Evolutionary conservation across 2,797 vertebrate species (phyloP).

Genomic region (Enteromius thamalakanensis): DNA sequence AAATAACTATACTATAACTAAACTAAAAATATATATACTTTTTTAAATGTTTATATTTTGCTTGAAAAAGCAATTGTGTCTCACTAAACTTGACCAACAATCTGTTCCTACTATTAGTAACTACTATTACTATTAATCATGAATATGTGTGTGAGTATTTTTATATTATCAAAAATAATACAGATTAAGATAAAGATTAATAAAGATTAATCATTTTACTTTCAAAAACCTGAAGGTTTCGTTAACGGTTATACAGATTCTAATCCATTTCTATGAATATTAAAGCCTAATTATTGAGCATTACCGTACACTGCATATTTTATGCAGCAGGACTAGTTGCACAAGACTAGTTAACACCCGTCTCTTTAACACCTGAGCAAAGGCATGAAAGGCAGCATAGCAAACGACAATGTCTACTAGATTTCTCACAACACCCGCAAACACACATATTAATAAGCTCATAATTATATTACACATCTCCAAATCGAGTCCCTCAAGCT

Average conservation of each 20-base stretch:
- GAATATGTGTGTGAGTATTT: neutral
- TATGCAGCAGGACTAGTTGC: neutral
- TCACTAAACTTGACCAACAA: neutral
- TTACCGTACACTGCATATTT: neutral
- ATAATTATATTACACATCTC: constrained; percentile 46
- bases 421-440: constrained; percentile 64
- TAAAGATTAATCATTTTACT: neutral
- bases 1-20: no score
- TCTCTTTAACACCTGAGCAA: constrained; percentile 76
- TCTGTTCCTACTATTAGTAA: neutral
- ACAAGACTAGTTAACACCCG: constrained; percentile 8
- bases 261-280: neutral
- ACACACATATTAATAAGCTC: constrained; percentile 61
- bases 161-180: neutral
- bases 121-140: neutral
- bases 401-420: constrained; percentile 79
- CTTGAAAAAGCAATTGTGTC: neutral
- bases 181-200: neutral
- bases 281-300: neutral
- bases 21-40: no score
- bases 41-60: neutral
- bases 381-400: constrained; percentile 78
- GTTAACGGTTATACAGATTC: neutral
- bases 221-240: neutral
- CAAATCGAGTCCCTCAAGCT: constrained; percentile 44